phyloP scores from a whole-genome alignment of 2,888 invertebrate genomes.

The Meteorus colon region DNA sequence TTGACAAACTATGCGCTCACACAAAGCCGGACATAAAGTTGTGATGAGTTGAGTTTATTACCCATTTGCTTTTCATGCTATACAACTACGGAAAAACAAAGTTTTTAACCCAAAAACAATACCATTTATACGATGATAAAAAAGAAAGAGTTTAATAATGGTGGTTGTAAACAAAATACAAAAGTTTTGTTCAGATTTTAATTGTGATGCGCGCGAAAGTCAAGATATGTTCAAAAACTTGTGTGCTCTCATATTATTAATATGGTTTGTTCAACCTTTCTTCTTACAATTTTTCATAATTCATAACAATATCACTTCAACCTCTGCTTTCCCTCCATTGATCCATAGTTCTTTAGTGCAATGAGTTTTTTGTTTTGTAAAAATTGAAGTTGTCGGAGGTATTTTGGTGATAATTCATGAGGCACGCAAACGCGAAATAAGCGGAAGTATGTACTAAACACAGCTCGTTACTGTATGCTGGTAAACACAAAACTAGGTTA shows the following conservation, averaged over 20 bases:
- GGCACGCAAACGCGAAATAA: conserved; percentile 49
- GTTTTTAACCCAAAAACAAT: not conserved
- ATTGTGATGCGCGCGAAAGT: not conserved
- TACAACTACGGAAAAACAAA: not conserved
- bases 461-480: conserved; percentile 66
- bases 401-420: conserved; percentile 53
- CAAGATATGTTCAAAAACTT: not conserved
- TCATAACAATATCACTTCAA: not conserved
- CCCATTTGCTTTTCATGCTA: no score
- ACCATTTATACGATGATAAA: not conserved
- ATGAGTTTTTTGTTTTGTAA: not conserved
- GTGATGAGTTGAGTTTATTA: no score
- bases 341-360: not conserved
- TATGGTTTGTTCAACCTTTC: not conserved
- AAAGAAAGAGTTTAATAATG: not conserved
- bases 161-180: not conserved
- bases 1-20: no score
- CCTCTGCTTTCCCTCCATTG: not conserved
- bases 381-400: conserved; percentile 24
- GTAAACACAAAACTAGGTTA: conserved; percentile 71
- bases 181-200: not conserved
- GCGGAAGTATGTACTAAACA: conserved; percentile 59
- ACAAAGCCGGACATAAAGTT: no score
- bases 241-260: not conserved
- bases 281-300: no score